Evolutionary conservation across 1,140 invertebrate species (phyloP).

Genomic region (Ptiloglossa arizonensis): DNA sequence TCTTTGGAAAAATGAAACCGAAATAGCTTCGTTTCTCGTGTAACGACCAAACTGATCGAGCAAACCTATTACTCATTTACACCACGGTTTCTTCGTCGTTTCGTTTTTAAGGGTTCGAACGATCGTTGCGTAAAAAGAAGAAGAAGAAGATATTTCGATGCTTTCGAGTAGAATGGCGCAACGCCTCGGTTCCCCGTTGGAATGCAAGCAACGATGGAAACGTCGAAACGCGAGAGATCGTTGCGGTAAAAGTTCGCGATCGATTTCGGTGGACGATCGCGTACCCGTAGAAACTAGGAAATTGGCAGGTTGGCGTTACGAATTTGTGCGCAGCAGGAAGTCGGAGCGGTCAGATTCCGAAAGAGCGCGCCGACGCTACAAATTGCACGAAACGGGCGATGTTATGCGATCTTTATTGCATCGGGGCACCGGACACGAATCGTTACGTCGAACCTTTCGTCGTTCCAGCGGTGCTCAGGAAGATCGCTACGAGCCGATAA

Average conservation of each 20-base stretch:
- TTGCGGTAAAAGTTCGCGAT: neutral
- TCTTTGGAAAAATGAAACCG: no score
- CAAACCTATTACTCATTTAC: no score
- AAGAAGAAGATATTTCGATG: no score
- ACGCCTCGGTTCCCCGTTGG: no score
- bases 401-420: constrained; percentile 57
- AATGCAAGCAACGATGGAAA: no score
- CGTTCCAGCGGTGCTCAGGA: constrained; percentile 56
- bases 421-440: constrained; percentile 63
- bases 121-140: no score
- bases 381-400: constrained; percentile 21
- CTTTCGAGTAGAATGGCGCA: no score
- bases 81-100: no score
- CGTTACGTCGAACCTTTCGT: constrained; percentile 67
- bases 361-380: neutral
- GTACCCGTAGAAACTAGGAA: constrained; percentile 6
- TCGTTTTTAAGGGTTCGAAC: no score
- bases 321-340: neutral
- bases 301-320: neutral
- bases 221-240: no score
- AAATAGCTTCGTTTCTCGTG: no score
- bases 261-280: neutral
- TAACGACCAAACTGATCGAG: no score
- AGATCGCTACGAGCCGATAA: constrained; percentile 58
- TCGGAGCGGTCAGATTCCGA: neutral